Conservation (phyloP, 2,113 vertebrate genomes). For the Alligator sinensis region DNA sequence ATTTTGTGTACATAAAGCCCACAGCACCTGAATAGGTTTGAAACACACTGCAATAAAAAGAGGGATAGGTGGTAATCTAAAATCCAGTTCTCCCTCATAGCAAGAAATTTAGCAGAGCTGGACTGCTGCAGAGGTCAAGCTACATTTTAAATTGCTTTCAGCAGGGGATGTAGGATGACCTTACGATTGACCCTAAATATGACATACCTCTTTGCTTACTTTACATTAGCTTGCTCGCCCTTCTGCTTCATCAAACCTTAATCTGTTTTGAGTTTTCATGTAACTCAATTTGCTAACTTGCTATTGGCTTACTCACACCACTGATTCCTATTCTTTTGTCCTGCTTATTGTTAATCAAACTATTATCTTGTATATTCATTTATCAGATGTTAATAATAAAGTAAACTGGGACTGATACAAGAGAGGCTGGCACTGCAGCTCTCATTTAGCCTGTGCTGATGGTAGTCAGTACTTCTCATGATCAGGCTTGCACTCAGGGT, state of each 20-base stretch:
- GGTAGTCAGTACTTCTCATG: rapidly evolving
- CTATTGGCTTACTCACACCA: rapidly evolving
- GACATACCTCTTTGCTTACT: neutral
- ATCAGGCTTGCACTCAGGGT: neutral
- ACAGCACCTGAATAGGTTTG: no score
- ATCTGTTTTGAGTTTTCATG: neutral
- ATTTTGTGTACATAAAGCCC: no score
- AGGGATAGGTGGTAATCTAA: no score
- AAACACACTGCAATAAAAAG: no score
- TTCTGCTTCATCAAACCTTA: rapidly evolving
- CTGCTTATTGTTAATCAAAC: neutral
- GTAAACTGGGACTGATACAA: neutral
- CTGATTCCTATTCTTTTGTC: neutral
- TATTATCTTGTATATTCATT: rapidly evolving
- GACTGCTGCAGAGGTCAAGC: no score
- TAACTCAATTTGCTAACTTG: neutral
- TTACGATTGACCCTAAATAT: no score
- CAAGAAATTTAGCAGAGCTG: no score
- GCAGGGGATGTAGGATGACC: no score
- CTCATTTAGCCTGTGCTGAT: neutral
- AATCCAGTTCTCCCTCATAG: no score
- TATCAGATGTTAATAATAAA: neutral
- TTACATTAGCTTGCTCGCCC: neutral
- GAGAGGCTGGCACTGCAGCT: neutral
- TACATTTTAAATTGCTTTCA: no score